Evolutionary conservation across 2,888 invertebrate species (phyloP), one percentile per base, ranked within the genome.

Genomic region (Cephus rjabovi): DNA sequence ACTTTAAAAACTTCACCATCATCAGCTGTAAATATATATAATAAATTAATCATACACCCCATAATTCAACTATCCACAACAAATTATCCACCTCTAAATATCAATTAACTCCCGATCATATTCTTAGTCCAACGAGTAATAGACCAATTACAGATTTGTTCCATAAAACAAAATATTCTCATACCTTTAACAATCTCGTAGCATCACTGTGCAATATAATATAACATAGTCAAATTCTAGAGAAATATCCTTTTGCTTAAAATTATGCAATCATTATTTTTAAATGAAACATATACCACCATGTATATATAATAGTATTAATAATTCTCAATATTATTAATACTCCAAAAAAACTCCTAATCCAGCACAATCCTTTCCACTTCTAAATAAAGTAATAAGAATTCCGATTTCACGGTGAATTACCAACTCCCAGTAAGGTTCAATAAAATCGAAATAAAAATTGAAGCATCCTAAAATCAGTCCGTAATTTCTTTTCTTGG

Each of bases 1-100:
- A 99, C 97, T 94, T 98, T 96, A 92, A 99, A 98, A 76, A 97
- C 95, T 92, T 98, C 98, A 35, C 95, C 96, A 85, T 95, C 95
- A 90, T 96, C 96, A 87, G 96, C 96, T 92, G 93, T 91, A 90
- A 91, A 79, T 33, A 34, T 6, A 77, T 35, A 73, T 74, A 71
- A 69, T 70, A 37, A 33, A 74, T 77, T 34, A 74, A 15, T 34
- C 71, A 3, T 31, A 11, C 23, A 71, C 15, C 71, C 11, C 71
- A 15, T 30, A 71, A 30, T 6, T 71, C 12, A 33, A 31, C 11
- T 71, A 71, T 34, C 30, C 30, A 9, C 56, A 56, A 9, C 9
- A 15, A 56, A 56, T 56, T 23, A 56, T 56, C 56, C 56, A 9
- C 23, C 56, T 56, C 56, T 56, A 56, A 56, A 56, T 15, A 23